Evolutionary conservation across 2,888 invertebrate species (phyloP).

Genomic region (Eumacrocentrus americanus): DNA sequence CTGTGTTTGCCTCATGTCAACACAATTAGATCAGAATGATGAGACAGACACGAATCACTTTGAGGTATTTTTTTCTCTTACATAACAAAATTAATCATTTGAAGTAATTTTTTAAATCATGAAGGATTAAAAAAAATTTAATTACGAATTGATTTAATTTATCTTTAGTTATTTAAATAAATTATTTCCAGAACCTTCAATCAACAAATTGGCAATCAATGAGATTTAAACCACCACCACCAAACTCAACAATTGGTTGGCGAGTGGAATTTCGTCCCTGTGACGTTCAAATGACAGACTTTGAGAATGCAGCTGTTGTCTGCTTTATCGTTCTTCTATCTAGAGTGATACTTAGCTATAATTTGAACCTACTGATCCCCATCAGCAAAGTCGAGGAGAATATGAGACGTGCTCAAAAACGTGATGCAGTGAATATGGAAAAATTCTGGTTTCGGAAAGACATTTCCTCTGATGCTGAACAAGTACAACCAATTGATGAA

Average conservation of each 20-base stretch:
- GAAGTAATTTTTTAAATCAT: not conserved
- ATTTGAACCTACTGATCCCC: slow-evolving; percentile 94
- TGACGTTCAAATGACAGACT: slow-evolving; percentile 97
- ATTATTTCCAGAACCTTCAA: slow-evolving; percentile 82
- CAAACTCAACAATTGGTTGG: slow-evolving; percentile 97
- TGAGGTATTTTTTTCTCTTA: slow-evolving; percentile 70
- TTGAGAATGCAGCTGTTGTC: slow-evolving; percentile 98
- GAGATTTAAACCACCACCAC: slow-evolving; percentile 98
- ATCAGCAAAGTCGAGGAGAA: slow-evolving; percentile 98
- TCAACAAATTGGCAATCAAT: slow-evolving; percentile 99
- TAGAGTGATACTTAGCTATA: slow-evolving; percentile 93
- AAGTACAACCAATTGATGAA: slow-evolving; percentile 62
- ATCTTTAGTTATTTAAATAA: not conserved
- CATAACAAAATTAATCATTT: not conserved
- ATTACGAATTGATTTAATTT: not conserved
- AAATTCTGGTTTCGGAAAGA: slow-evolving; percentile 95
- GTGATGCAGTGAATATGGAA: slow-evolving; percentile 81
- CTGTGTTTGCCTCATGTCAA: slow-evolving; percentile 92
- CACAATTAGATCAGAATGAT: slow-evolving; percentile 94
- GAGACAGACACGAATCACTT: slow-evolving; percentile 96
- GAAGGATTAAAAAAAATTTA: not conserved
- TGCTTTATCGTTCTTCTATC: slow-evolving; percentile 97
- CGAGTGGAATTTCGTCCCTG: slow-evolving; percentile 99
- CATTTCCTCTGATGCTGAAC: slow-evolving; percentile 66
- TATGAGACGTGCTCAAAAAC: slow-evolving; percentile 92